These are phyloP conservation scores for Psittacula echo DNA, from an alignment of 2,797 vertebrate genomes.

Conservation along the genomic window DNA sequence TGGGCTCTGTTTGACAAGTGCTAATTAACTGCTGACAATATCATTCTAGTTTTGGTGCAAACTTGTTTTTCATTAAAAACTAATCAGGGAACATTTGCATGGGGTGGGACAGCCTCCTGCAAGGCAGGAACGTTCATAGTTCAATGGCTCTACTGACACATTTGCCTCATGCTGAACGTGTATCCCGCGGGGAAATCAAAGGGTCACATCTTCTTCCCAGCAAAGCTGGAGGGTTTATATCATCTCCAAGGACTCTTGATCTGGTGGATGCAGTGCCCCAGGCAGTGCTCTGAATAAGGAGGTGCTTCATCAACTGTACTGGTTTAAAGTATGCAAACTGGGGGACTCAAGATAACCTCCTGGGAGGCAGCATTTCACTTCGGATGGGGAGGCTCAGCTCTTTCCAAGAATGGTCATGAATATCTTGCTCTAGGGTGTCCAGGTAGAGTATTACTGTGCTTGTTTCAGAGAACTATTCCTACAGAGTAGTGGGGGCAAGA, in stretches of 20 bases:
- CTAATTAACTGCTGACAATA: slow-evolving; percentile 77
- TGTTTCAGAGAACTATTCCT: neutral
- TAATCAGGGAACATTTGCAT: slow-evolving; percentile 41
- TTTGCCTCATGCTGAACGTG: neutral
- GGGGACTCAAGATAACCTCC: neutral
- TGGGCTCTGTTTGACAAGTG: slow-evolving; percentile 69
- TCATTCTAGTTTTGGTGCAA: slow-evolving; percentile 70
- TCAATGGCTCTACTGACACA: neutral
- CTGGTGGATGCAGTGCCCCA: neutral
- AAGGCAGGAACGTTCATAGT: neutral
- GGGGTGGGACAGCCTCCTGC: neutral
- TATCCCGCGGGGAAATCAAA: neutral
- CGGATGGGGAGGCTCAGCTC: neutral
- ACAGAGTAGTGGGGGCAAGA: accelerated
- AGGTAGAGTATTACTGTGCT: neutral
- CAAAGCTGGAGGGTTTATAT: neutral
- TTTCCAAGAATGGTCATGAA: neutral
- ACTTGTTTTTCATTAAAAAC: slow-evolving; percentile 68
- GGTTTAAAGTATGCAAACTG: neutral
- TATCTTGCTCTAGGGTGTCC: neutral
- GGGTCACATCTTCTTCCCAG: neutral
- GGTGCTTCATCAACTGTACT: neutral
- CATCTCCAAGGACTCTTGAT: neutral
- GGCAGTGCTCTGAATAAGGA: neutral
- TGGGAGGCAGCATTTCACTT: neutral